Percentiles rank a stretch among this genome's conserved stretches.
These are phyloP conservation scores for Heliothis peltigera DNA, from an alignment of 2,888 invertebrate genomes.

Conservation along the genomic window DNA sequence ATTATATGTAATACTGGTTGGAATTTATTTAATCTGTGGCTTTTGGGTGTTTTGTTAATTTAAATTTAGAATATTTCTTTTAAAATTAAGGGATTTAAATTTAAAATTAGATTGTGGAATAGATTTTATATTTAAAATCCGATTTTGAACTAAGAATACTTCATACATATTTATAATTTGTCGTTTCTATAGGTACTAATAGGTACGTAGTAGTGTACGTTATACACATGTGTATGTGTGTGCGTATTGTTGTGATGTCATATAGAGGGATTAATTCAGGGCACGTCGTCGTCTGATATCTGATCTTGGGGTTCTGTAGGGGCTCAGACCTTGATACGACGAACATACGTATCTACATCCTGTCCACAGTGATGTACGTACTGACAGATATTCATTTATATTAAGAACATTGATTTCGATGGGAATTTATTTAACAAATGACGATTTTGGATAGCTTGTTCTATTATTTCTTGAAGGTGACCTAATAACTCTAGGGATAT, in stretches of 20 bases:
- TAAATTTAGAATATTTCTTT: too few species aligned
- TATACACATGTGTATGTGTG: slow-evolving; percentile 36
- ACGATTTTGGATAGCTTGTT: neutral
- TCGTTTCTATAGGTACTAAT: neutral
- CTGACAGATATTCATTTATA: slow-evolving; percentile 34
- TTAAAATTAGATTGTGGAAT: neutral
- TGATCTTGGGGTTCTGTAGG: slow-evolving; percentile 81
- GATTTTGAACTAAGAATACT: neutral
- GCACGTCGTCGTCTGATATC: slow-evolving; percentile 85
- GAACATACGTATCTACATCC: slow-evolving; percentile 58
- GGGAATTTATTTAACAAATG: slow-evolving; percentile 19
- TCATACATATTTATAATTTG: neutral
- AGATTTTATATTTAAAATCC: neutral
- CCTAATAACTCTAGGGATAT: neutral
- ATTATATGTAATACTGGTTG: neutral
- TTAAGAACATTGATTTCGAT: slow-evolving; percentile 39
- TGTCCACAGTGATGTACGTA: slow-evolving; percentile 45
- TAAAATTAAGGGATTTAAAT: neutral
- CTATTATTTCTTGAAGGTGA: neutral
- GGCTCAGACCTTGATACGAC: slow-evolving; percentile 75
- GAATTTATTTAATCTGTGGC: neutral
- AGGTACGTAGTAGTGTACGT: neutral
- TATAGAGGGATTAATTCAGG: slow-evolving; percentile 85
- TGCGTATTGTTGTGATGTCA: slow-evolving; percentile 79
- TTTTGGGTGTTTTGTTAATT: neutral